These are phyloP conservation scores for Myotis yumanensis DNA, from an alignment of 2,113 vertebrate genomes.

Conservation along the genomic window DNA sequence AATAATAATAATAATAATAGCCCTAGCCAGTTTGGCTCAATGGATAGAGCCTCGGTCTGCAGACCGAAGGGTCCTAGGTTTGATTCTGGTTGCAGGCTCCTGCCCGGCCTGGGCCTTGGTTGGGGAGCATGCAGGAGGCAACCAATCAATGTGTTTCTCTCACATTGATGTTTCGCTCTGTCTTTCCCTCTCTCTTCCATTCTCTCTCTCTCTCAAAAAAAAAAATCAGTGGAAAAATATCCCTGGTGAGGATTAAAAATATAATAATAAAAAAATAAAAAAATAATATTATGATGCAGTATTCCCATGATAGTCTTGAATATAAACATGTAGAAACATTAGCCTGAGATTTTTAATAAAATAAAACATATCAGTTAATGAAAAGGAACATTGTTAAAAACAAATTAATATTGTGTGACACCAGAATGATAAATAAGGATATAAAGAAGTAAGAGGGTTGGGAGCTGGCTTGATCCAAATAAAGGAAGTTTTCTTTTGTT, in stretches of 20 bases:
- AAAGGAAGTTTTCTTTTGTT: background rate
- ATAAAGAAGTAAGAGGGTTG: background rate
- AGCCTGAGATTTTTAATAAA: background rate
- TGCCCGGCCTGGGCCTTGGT: too few species aligned
- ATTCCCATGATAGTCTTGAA: background rate
- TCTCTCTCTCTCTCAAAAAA: too few species aligned
- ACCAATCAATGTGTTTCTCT: too few species aligned
- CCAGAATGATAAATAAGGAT: background rate
- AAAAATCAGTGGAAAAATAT: background rate
- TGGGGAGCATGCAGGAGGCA: too few species aligned
- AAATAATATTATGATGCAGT: conserved; percentile 16
- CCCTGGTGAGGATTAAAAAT: background rate
- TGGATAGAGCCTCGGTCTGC: too few species aligned
- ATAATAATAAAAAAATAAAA: too few species aligned
- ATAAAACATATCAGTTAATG: background rate
- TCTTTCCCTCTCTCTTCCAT: too few species aligned
- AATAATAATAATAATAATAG: too few species aligned
- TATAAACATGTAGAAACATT: conserved; percentile 3
- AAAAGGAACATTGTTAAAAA: background rate
- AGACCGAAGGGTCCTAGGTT: too few species aligned
- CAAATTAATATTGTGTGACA: background rate
- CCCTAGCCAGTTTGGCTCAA: too few species aligned
- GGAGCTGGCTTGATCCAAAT: background rate
- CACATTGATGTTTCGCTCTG: too few species aligned
- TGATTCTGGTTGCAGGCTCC: too few species aligned